These are phyloP conservation scores for Apamea epomidion DNA, from an alignment of 2,888 invertebrate species.

Conservation along the genomic window DNA sequence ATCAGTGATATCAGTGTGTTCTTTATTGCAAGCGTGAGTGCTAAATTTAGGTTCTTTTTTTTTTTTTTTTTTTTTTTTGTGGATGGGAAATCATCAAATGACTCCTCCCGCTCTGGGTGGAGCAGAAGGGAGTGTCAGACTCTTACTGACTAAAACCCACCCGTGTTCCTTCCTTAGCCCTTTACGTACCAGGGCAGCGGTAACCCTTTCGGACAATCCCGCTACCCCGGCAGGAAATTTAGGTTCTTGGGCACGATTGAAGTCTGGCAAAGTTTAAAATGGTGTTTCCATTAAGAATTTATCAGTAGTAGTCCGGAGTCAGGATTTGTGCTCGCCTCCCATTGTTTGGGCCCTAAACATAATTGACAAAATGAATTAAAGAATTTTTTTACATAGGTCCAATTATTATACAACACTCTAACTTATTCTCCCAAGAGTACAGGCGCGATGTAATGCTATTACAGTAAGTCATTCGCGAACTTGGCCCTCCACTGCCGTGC, in stretches of 20 bases:
- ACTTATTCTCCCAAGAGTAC: background rate
- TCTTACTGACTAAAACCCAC: too few relatives aligned
- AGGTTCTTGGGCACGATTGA: background rate
- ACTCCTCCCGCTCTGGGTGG: too few relatives aligned
- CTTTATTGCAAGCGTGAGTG: background rate
- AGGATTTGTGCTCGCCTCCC: too few relatives aligned
- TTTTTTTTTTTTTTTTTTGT: too few relatives aligned
- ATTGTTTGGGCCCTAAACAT: background rate
- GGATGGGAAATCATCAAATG: too few relatives aligned
- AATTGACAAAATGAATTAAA: background rate
- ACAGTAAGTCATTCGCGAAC: background rate
- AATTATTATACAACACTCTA: background rate
- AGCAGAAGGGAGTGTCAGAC: too few relatives aligned
- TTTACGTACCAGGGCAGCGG: too few relatives aligned
- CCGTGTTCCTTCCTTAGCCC: too few relatives aligned
- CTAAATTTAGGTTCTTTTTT: background rate
- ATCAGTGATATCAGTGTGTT: background rate
- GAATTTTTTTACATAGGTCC: background rate
- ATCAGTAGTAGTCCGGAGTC: background rate
- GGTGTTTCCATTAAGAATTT: background rate
- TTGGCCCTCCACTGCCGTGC: slow-evolving; percentile 32
- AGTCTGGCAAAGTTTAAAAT: background rate
- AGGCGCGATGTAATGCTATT: background rate
- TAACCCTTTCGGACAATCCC: too few relatives aligned
- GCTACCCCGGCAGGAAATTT: too few relatives aligned